Base-by-base conservation (phyloP, 2,888 invertebrate genomes). In the Beris chalybata region DNA sequence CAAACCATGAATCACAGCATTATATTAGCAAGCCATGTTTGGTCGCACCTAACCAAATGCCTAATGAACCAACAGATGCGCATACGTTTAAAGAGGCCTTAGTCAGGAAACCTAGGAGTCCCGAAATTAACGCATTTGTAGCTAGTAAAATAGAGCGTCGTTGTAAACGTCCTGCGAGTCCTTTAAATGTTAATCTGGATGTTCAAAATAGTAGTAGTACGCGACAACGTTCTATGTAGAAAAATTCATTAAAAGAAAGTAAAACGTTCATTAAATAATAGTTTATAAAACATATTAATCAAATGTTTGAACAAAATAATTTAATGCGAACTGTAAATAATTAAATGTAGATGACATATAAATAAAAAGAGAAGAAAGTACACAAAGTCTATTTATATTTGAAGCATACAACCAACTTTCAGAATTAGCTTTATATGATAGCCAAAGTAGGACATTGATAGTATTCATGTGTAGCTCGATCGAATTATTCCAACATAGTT, bases 61-160 rank as follows among this genome's bases (percentile, higher is more conserved):
- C 77, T 72, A 76, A 77, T 67, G 88, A 88, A 74, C 80, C 71
- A 31, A 73, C 75, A 67, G 88, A 89, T 76, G 82, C 90, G 74
- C 87, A 88, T 74, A 89, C 89, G 71, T 90, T 91, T 77, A 84
- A 88, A 76, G 90, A 91, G 81, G 90, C 90, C 67, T 84, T 90
- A 74, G 87, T 88, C 64, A 79, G 85, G 71, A 81, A 83, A 73
- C 79, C 82, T 71, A 76, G 79, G 70, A 79, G 75, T 69, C 78
- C 84, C 55, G 89, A 90, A 75, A 81, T 90, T 71, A 89, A 89
- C 79, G 85, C 88, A 74, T 90, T 90, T 79, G 89, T 88, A 76
- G 85, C 85, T 71, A 86, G 85, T 73, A 90, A 91, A 81, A 89
- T 89, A 77, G 87, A 88, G 68, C 85, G 90, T 68, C 88, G 90